Conservation (phyloP, 2,888 invertebrate species). For the Dendrolimus pini region DNA sequence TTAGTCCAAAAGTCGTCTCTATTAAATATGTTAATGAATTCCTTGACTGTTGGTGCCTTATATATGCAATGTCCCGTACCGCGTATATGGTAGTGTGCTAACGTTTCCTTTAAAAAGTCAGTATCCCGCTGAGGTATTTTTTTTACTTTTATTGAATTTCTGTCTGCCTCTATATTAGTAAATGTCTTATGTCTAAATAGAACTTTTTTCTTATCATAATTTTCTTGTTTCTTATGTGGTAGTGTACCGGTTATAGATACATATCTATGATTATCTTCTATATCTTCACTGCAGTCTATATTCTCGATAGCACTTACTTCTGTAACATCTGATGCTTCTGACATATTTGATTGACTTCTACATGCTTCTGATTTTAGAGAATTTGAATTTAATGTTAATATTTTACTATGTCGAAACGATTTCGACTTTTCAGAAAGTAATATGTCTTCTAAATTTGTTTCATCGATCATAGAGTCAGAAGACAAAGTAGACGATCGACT, state of each 20-base stretch:
- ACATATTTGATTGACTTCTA: constrained; percentile 49
- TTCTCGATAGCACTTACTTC: constrained; percentile 68
- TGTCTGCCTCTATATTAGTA: constrained; percentile 63
- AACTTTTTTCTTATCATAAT: constrained; percentile 46
- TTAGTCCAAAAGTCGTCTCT: constrained; percentile 38
- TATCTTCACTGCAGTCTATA: constrained; percentile 57
- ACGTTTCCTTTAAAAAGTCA: constrained; percentile 55
- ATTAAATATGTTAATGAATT: constrained; percentile 67
- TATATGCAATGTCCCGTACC: constrained; percentile 70
- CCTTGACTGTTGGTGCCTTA: constrained; percentile 57
- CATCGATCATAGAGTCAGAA: constrained; percentile 63
- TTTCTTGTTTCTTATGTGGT: constrained; percentile 47
- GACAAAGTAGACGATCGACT: constrained; percentile 58
- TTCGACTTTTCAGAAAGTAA: constrained; percentile 62
- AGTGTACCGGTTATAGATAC: constrained; percentile 63
- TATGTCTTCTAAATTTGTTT: constrained; percentile 66
- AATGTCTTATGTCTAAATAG: constrained; percentile 69
- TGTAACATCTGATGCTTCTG: constrained; percentile 52
- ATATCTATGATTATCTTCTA: constrained; percentile 42
- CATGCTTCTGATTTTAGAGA: constrained; percentile 36
- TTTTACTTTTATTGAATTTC: constrained; percentile 46
- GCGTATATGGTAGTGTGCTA: constrained; percentile 62
- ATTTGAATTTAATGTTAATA: constrained; percentile 25
- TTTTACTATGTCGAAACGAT: constrained; percentile 54
- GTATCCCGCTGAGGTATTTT: constrained; percentile 50